These are phyloP conservation scores for Agrilus mali DNA, from an alignment of 2,888 invertebrate species.

Conservation along the genomic window DNA sequence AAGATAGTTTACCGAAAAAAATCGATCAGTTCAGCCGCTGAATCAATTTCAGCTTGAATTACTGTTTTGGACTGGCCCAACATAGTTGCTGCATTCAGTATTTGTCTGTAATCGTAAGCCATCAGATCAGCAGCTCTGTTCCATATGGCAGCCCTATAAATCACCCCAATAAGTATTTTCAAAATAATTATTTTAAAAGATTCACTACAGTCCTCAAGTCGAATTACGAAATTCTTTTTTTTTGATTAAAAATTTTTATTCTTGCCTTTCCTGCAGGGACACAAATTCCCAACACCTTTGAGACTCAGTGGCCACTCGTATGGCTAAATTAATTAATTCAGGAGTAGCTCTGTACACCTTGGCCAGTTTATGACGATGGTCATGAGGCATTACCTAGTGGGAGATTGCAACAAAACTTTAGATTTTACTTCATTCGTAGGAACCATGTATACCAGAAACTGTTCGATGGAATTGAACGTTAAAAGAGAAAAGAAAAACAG, in stretches of 20 bases:
- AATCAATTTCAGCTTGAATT: conserved; percentile 95
- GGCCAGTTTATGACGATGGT: conserved; percentile 78
- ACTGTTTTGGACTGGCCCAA: conserved; percentile 90
- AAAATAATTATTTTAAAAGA: conserved; percentile 1
- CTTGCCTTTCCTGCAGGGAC: conserved; percentile 54
- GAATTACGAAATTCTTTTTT: too few relatives aligned
- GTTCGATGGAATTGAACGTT: too few relatives aligned
- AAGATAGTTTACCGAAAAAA: conserved; percentile 62
- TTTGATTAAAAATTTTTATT: too few relatives aligned
- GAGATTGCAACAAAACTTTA: background rate
- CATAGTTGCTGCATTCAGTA: conserved; percentile 92
- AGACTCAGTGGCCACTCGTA: conserved; percentile 62
- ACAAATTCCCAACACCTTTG: conserved; percentile 83
- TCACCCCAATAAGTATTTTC: background rate
- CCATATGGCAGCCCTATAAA: conserved; percentile 62
- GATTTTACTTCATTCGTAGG: too few relatives aligned
- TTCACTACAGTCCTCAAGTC: too few relatives aligned
- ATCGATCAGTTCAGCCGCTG: conserved; percentile 90
- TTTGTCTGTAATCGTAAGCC: conserved; percentile 76
- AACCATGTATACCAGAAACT: too few relatives aligned
- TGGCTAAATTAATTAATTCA: conserved; percentile 74
- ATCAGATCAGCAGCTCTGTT: conserved; percentile 81
- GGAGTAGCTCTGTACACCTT: conserved; percentile 86
- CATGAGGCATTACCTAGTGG: conserved; percentile 64
- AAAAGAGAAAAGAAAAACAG: too few relatives aligned